Evolutionary conservation across 2,797 vertebrate species (phyloP).

Genomic region (Cyprinella venusta): DNA sequence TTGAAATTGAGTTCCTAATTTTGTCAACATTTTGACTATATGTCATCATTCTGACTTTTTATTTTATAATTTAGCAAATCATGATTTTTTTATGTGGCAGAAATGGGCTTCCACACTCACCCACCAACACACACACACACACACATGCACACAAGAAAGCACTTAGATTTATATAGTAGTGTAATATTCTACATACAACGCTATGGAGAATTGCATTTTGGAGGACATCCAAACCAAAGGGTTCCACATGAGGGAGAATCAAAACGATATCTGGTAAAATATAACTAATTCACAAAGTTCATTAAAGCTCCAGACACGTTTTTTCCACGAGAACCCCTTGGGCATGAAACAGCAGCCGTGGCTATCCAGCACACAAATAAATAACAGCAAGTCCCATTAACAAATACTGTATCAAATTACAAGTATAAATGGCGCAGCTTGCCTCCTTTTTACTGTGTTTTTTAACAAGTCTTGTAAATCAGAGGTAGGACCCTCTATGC

Average conservation of each 20-base stretch:
- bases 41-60: neutral
- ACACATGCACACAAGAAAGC: neutral
- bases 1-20: neutral
- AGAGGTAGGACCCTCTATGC: constrained; percentile 84
- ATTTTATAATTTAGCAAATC: neutral
- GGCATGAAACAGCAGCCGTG: constrained; percentile 67
- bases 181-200: constrained; percentile 42
- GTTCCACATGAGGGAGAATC: constrained; percentile 12
- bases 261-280: constrained; percentile 30
- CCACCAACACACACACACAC: neutral
- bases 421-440: constrained; percentile 91
- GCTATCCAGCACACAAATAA: constrained; percentile 80
- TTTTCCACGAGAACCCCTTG: constrained; percentile 63
- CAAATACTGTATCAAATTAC: constrained; percentile 94
- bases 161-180: neutral
- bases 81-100: neutral
- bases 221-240: constrained; percentile 32
- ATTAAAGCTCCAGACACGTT: constrained; percentile 53
- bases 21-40: neutral
- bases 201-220: constrained; percentile 37
- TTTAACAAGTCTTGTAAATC: constrained; percentile 99
- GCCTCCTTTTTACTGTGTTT: constrained; percentile 89
- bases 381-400: constrained; percentile 88
- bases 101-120: neutral
- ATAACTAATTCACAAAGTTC: constrained; percentile 36